These are phyloP conservation scores for Labrus mixtus DNA, from an alignment of 2,113 vertebrate species.

Conservation along the genomic window DNA sequence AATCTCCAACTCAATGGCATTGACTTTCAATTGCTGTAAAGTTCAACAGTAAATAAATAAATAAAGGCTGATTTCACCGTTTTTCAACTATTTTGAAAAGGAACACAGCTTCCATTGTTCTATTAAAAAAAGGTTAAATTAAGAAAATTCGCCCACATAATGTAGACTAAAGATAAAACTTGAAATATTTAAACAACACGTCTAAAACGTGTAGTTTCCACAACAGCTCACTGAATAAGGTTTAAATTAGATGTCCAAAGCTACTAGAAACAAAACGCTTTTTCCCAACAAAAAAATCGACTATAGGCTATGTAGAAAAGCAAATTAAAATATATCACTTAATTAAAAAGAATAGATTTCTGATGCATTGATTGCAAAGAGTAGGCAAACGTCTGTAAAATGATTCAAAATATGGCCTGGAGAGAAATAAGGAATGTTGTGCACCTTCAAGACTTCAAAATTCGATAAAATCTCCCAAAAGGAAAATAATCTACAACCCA, in stretches of 20 bases:
- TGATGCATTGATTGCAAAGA: not conserved
- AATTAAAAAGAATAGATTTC: not conserved
- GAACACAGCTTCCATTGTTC: not conserved
- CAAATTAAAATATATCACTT: no score
- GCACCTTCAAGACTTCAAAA: no score
- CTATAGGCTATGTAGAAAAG: not conserved
- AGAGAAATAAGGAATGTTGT: not conserved
- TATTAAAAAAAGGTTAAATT: no score
- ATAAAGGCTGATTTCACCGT: slow-evolving; percentile 15
- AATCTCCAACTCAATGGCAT: not conserved
- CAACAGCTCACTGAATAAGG: no score
- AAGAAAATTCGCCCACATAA: no score
- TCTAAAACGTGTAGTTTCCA: no score
- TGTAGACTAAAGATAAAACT: not conserved
- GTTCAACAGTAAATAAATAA: slow-evolving; percentile 19
- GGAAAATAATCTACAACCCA: not conserved
- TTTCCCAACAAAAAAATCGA: no score
- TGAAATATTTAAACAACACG: not conserved
- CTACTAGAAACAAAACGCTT: no score
- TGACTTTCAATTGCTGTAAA: not conserved
- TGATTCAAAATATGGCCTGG: not conserved
- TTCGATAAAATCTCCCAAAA: not conserved
- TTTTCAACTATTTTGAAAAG: slow-evolving; percentile 26
- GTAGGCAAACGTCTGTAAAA: not conserved
- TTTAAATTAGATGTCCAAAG: no score